Evolutionary conservation across 2,113 vertebrate genomes (phyloP), one percentile per base, ranked within the genome.

Genomic region (Neolamprologus sp.): DNA sequence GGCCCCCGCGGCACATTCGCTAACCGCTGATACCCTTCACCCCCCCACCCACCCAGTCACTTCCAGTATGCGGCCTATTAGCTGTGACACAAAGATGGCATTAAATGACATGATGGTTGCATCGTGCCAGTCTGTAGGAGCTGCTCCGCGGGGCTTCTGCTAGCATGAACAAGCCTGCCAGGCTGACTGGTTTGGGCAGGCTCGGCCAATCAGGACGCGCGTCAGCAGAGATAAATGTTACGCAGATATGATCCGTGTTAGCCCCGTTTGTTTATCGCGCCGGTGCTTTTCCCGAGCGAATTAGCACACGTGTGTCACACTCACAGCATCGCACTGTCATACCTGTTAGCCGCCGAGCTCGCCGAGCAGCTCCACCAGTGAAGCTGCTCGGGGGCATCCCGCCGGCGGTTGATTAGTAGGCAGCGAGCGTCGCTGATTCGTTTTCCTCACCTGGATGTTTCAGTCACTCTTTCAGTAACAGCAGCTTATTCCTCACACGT

Each of bases 61-160:
- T 58, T 37, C 2, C 80, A 47, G 7, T 7, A 80, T 79, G 78
- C 10, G 7, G 58, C 26, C 60, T 80, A 7, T 75, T 55, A 57
- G 17, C 60, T 83, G 12, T 68, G 68, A 53, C 82, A 63, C 31
- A 80, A 82, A 87, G 90, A 87, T 4, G 79, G 82, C 58, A 5
- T 47, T 45, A 54, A 71, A 79, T 85, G 1, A 85, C 85, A 33
- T 2, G 7, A 49, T 3, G 12, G 28, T 21, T 51, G 7, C 3
- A 1, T 37, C 10, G 11, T 68, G 7, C 35, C 28, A 37, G 73
- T 12, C 7, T 47, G 49, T 1, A 33, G 80, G 65, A 33, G 63
- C 80, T 47, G 83, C 87, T 73, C 83, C 83, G 19, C 79, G 5
- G 83, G 53, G 53, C 31, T 75, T 19, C 58, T 19, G 9, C 14